Evolutionary conservation across 2,113 vertebrate species (phyloP), one percentile per base, ranked within the genome.

Genomic region (Ammodramus savannarum): DNA sequence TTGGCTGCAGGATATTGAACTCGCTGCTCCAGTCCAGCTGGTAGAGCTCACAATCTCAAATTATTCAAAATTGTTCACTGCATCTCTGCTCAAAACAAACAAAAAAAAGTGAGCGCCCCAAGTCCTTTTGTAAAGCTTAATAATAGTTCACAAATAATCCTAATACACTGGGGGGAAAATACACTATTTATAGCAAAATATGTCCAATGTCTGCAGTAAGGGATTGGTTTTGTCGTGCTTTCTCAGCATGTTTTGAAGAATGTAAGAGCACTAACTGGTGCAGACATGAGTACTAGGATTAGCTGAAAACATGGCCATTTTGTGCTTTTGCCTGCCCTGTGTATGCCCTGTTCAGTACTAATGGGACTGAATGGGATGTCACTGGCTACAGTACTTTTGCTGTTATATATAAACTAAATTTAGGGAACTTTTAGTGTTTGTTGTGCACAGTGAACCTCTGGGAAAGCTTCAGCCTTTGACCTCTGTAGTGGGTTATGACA

Each of bases 391-490:
- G 79, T 38, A 51, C 87, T 95, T 78, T 41, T 85, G 81, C 85
- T 89, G 43, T 94, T 96, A 31, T 27, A 54, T 86, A 83, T 61
- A 95, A 97, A 93, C 74, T 94, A 93, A 92, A 97, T 93, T 89
- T 97, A 95, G 93, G 95, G 95, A 96, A 87, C 58, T 95, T 92
- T 68, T 92, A 95, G 93, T 95, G 81, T 96, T 97, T 91, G 87
- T 94, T 92, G 73, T 94, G 95, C 79, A 85, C 95, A 95, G 88
- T 93, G 90, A 98, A 95, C 74, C 96, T 97, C 96, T 98, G 98
- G 98, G 98, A 98, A 98, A 98, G 92, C 86, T 86, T 95, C 97
- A 93, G 14, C 97, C 97, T 97, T 98, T 98, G 96, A 97, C 97
- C 96, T 96, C 84, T 74, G 78, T 81, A 71, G 86, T 91, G 91